A percentile compares a stretch with the other conserved stretches of the same genome.
phyloP scores from a whole-genome alignment of 2,113 vertebrate species.

The Rhabdornis inornatus region DNA sequence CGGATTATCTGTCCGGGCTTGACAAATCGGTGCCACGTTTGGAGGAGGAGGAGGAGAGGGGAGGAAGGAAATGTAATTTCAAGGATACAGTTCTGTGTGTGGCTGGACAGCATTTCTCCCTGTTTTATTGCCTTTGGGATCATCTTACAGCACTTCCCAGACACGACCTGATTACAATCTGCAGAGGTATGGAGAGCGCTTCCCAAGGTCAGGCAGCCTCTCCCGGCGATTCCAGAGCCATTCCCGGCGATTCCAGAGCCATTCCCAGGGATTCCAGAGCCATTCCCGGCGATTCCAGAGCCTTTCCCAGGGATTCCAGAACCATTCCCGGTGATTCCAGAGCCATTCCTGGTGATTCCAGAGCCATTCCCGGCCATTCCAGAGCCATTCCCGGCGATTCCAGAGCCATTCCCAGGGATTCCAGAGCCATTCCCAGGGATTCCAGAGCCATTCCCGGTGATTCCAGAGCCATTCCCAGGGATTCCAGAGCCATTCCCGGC shows the following conservation, averaged over 20 bases:
- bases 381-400: too few relatives aligned
- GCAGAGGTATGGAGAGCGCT: not conserved
- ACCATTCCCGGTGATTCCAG: too few relatives aligned
- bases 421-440: too few relatives aligned
- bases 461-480: too few relatives aligned
- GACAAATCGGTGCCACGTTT: not conserved
- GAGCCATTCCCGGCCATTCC: too few relatives aligned
- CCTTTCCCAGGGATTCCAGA: too few relatives aligned
- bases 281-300: too few relatives aligned
- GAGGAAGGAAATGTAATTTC: conserved; percentile 27
- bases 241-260: not conserved
- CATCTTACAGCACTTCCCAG: not conserved
- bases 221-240: not conserved
- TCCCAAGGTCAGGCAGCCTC: not conserved
- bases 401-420: too few relatives aligned
- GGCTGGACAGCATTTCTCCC: not conserved
- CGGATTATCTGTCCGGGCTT: not conserved
- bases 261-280: too few relatives aligned
- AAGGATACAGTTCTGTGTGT: not conserved
- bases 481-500: too few relatives aligned
- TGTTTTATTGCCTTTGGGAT: conserved; percentile 33
- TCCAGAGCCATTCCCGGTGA: too few relatives aligned
- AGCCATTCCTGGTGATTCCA: too few relatives aligned
- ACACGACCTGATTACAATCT: not conserved
- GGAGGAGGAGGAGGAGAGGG: conserved; percentile 38